Conservation (phyloP, 2,888 invertebrate genomes). For the Amaurobius ferox region DNA sequence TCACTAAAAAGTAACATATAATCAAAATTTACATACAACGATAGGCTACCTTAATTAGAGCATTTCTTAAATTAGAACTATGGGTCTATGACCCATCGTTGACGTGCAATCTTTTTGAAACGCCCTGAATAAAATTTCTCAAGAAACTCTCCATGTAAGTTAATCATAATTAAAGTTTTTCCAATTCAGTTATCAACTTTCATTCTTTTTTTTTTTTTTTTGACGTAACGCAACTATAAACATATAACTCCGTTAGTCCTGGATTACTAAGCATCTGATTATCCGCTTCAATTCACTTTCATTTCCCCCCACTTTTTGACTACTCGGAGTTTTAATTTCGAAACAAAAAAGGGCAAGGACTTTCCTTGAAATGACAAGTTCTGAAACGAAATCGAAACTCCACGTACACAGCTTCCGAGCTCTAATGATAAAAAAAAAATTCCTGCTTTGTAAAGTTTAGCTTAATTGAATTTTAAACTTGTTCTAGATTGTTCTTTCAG, state of each 20-base stretch:
- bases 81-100: no score
- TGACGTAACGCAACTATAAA: no score
- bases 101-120: no score
- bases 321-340: background rate
- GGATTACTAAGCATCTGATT: background rate
- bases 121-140: no score
- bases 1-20: no score
- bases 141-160: no score
- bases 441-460: background rate
- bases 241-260: background rate
- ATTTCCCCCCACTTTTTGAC: background rate
- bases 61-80: no score
- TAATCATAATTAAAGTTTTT: no score
- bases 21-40: no score
- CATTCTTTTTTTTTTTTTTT: no score
- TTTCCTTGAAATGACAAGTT: background rate
- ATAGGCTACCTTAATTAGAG: no score
- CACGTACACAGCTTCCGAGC: background rate
- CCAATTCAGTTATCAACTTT: no score
- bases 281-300: conserved; percentile 1
- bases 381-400: background rate
- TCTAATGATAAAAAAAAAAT: background rate
- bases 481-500: background rate
- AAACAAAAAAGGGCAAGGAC: background rate
- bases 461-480: conserved; percentile 1